These are phyloP conservation scores for Sebastes fasciatus DNA, from an alignment of 2,113 vertebrate genomes.

Conservation along the genomic window DNA sequence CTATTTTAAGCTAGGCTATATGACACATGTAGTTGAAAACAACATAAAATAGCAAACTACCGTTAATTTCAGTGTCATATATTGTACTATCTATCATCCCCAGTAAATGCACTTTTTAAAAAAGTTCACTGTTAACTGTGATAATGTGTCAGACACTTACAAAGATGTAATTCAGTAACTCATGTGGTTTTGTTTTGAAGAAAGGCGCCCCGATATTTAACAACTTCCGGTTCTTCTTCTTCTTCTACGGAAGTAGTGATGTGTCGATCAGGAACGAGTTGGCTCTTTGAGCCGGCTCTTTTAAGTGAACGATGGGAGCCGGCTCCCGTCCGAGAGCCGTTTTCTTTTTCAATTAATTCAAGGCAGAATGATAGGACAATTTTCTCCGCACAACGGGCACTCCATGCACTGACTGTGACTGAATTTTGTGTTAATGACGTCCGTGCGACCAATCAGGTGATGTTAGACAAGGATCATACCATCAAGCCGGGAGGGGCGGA, in stretches of 20 bases:
- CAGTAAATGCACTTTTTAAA: neutral
- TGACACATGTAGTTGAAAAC: neutral
- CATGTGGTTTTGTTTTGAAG: conserved; percentile 47
- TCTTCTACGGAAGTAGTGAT: conserved; percentile 32
- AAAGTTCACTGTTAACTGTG: rapidly evolving
- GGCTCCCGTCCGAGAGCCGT: too few species aligned
- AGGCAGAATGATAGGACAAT: too few species aligned
- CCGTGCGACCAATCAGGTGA: too few species aligned
- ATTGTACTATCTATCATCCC: rapidly evolving
- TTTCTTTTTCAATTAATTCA: too few species aligned
- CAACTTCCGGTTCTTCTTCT: conserved; percentile 43
- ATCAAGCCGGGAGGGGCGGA: too few species aligned
- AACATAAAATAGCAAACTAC: neutral
- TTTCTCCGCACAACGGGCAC: too few species aligned
- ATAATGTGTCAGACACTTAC: conserved; percentile 36
- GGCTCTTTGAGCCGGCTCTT: too few species aligned
- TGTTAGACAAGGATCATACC: too few species aligned
- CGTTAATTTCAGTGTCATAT: rapidly evolving
- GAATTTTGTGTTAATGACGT: too few species aligned
- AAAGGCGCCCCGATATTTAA: neutral
- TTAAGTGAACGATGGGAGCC: too few species aligned
- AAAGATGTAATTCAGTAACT: neutral
- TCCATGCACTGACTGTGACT: too few species aligned
- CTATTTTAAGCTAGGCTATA: conserved; percentile 4
- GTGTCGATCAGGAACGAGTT: neutral